Percentiles rank a stretch among this genome's conserved stretches.
Conservation (phyloP, 64 coral and sea anemone genomes). For the Montipora efflorescens region DNA sequence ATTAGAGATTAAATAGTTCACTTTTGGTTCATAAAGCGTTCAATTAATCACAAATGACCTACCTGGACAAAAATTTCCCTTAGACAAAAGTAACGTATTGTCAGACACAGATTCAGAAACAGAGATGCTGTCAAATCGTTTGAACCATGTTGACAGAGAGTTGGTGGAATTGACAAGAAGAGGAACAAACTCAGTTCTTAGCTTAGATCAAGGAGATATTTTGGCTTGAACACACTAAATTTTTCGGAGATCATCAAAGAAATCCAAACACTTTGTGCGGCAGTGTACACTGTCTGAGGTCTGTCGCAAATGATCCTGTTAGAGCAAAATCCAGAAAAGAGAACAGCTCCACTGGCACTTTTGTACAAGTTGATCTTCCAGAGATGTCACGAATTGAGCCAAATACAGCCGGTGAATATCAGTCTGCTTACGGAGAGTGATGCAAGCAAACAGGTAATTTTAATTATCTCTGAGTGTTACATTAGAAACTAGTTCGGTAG, state of each 20-base stretch:
- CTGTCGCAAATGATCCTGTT: background rate
- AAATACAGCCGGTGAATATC: too few relatives aligned
- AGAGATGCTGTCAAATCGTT: background rate
- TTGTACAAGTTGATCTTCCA: too few relatives aligned
- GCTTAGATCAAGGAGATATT: background rate
- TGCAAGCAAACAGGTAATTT: too few relatives aligned
- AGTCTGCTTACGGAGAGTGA: too few relatives aligned
- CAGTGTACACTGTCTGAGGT: background rate
- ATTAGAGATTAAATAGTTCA: too few relatives aligned
- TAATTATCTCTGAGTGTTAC: too few relatives aligned
- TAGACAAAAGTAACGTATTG: background rate
- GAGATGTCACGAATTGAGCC: too few relatives aligned
- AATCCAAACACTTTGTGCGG: slow-evolving; percentile 5
- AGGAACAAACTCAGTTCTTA: slow-evolving; percentile 22
- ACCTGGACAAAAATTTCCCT: background rate
- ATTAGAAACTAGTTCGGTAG: too few relatives aligned
- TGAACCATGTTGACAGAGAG: background rate
- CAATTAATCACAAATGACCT: slow-evolving; percentile 11
- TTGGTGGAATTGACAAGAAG: background rate
- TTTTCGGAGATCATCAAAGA: slow-evolving; percentile 23
- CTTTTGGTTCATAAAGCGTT: background rate
- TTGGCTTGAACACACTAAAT: background rate
- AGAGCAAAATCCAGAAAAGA: too few relatives aligned
- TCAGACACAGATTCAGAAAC: background rate
- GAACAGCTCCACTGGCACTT: too few relatives aligned